These are phyloP conservation scores for Palythoa caribaeorum DNA, from an alignment of 92 coral and sea anemone species.

Conservation along the genomic window DNA sequence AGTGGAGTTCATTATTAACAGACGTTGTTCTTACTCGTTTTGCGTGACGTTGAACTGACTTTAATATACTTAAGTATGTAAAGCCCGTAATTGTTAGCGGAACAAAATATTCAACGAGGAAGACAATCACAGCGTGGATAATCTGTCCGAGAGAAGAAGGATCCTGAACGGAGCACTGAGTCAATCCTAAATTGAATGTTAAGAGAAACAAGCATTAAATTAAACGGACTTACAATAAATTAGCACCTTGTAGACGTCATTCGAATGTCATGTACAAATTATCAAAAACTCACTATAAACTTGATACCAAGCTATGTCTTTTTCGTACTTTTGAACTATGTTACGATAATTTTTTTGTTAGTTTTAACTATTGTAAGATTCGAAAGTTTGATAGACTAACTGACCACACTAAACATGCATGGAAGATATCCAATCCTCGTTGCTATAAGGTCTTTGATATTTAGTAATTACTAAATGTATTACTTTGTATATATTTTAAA, in stretches of 20 bases:
- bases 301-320: no score
- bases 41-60: constrained; percentile 67
- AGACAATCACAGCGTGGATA: constrained; percentile 57
- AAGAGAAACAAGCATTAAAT: neutral
- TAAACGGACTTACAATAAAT: neutral
- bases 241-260: neutral
- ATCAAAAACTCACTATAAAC: no score
- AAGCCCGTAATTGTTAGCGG: constrained; percentile 86
- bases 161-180: constrained; percentile 78
- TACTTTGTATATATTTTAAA: no score
- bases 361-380: no score
- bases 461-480: no score
- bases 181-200: constrained; percentile 54
- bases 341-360: no score
- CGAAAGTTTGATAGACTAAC: no score
- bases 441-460: no score
- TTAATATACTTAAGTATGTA: constrained; percentile 75
- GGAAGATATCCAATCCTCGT: no score
- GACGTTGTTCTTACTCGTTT: constrained; percentile 70
- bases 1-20: neutral
- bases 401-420: no score
- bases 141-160: constrained; percentile 64
- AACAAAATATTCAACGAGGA: constrained; percentile 61
- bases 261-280: no score
- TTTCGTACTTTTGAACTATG: no score